These are phyloP conservation scores for Herminia tarsipennalis DNA, from an alignment of 2,888 invertebrate genomes.

Conservation along the genomic window DNA sequence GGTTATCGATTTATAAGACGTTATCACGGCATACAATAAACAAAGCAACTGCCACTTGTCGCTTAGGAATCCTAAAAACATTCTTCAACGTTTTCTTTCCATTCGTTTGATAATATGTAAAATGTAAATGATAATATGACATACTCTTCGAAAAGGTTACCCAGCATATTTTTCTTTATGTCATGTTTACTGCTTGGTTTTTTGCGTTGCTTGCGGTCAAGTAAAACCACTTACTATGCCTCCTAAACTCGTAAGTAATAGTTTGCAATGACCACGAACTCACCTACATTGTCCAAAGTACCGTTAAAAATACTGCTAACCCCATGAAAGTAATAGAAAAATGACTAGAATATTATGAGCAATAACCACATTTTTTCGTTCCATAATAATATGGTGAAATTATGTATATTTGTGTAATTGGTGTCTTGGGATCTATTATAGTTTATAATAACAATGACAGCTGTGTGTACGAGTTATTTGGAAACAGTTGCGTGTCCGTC, in stretches of 20 bases:
- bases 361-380: slow-evolving; percentile 4
- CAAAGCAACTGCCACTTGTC: no score
- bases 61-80: no score
- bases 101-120: no score
- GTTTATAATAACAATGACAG: slow-evolving; percentile 12
- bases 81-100: no score
- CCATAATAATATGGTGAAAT: slow-evolving; percentile 11
- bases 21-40: no score
- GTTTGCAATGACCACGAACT: slow-evolving; percentile 5
- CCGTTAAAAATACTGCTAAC: slow-evolving; percentile 3
- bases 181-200: slow-evolving; percentile 7
- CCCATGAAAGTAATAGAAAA: neutral
- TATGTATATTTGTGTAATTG: slow-evolving; percentile 22
- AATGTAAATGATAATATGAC: no score
- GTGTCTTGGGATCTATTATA: slow-evolving; percentile 42
- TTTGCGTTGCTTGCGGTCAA: neutral
- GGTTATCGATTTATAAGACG: no score
- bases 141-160: neutral
- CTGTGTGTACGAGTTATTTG: neutral
- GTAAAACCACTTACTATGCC: slow-evolving; percentile 2
- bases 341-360: slow-evolving; percentile 4
- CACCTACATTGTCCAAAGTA: neutral
- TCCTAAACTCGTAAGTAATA: slow-evolving; percentile 7
- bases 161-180: slow-evolving; percentile 1
- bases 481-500: neutral